These are phyloP conservation scores for Pedionomus torquatus DNA, from an alignment of 2,113 vertebrate genomes.

Conservation along the genomic window DNA sequence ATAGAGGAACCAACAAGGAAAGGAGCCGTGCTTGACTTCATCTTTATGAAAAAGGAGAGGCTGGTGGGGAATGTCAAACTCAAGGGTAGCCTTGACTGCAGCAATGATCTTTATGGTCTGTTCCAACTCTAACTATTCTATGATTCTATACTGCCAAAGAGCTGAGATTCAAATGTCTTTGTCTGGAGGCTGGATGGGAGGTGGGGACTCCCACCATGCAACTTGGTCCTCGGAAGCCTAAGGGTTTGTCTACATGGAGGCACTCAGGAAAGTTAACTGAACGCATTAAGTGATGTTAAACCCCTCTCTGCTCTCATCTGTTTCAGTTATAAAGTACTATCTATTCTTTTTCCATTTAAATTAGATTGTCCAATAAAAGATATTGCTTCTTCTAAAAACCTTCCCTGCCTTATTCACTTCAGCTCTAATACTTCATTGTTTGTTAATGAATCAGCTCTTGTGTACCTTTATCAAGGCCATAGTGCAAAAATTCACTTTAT, in stretches of 20 bases:
- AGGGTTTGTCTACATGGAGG: background rate
- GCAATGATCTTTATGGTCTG: too few relatives aligned
- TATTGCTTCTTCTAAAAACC: background rate
- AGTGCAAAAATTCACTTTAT: background rate
- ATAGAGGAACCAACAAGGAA: too few relatives aligned
- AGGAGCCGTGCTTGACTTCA: too few relatives aligned
- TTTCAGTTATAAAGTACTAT: background rate
- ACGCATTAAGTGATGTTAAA: background rate
- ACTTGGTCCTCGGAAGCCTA: background rate
- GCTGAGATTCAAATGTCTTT: background rate
- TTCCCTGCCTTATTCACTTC: background rate
- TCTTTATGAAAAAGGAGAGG: too few relatives aligned
- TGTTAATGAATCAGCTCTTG: background rate
- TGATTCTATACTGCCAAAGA: too few relatives aligned
- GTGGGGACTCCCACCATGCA: accelerated
- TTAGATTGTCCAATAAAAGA: background rate
- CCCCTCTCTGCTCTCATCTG: background rate
- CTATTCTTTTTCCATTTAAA: background rate
- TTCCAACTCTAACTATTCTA: too few relatives aligned
- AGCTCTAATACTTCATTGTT: background rate
- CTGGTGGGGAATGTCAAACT: too few relatives aligned
- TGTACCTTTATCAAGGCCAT: background rate
- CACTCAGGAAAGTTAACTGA: background rate
- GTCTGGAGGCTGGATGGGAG: background rate
- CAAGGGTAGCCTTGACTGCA: too few relatives aligned